Evolutionary conservation across 2,113 vertebrate species (phyloP).

Genomic region (Gasterosteus aculeatus): DNA sequence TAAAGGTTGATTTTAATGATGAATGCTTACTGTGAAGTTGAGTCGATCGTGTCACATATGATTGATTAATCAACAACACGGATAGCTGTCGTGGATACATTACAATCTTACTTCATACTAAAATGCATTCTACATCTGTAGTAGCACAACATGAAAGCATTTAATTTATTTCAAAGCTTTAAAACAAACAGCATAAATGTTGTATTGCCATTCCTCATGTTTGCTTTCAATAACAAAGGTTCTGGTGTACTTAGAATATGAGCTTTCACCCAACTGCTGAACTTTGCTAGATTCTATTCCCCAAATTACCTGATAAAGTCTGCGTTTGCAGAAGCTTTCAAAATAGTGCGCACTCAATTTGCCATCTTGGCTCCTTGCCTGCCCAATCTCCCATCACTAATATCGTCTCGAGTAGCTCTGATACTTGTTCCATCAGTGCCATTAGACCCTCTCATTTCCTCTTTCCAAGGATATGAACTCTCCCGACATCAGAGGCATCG

Average conservation of each 20-base stretch:
- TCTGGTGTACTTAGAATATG: neutral
- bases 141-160: neutral
- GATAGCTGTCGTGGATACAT: neutral
- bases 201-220: neutral
- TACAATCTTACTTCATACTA: neutral
- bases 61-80: neutral
- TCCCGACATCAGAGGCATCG: constrained; percentile 43
- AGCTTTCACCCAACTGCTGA: neutral
- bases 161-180: neutral
- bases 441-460: constrained; percentile 72
- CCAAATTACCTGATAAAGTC: neutral
- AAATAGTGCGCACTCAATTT: constrained; percentile 26
- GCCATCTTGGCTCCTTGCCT: constrained; percentile 38
- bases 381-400: constrained; percentile 69
- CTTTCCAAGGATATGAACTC: constrained; percentile 70
- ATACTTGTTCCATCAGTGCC: constrained; percentile 51
- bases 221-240: neutral
- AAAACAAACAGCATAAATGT: neutral
- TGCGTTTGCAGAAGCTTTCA: neutral
- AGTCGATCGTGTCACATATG: constrained; percentile 7
- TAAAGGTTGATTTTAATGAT: neutral
- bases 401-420: constrained; percentile 53
- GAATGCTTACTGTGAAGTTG: neutral
- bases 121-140: neutral
- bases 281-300: neutral